Percentiles rank a stretch among this genome's conserved stretches.
These are phyloP conservation scores for Oxyscelio sp. DNA, from an alignment of 2,888 invertebrate species.

Conservation along the genomic window DNA sequence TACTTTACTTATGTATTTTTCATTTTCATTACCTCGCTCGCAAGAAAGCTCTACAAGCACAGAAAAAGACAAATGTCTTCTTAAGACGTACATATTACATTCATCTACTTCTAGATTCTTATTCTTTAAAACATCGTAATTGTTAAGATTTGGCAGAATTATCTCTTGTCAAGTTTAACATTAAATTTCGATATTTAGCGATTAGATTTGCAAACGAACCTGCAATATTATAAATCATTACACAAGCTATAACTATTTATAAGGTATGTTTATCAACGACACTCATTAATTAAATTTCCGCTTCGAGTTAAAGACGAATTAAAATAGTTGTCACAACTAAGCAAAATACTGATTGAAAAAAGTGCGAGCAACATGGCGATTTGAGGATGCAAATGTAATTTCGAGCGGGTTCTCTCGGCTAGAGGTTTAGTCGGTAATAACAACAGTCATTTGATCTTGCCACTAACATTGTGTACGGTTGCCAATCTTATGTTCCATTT, in stretches of 20 bases:
- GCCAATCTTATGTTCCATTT: slow-evolving; percentile 72
- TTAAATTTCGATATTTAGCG: too few relatives aligned
- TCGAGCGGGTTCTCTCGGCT: slow-evolving; percentile 66
- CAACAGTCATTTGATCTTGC: slow-evolving; percentile 73
- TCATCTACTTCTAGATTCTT: slow-evolving; percentile 61
- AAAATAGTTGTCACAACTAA: slow-evolving; percentile 55
- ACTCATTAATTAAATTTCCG: not conserved
- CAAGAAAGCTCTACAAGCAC: slow-evolving; percentile 82
- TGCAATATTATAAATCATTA: slow-evolving; percentile 1
- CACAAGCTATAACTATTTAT: not conserved
- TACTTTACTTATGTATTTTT: slow-evolving; percentile 76
- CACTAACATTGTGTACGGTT: slow-evolving; percentile 73
- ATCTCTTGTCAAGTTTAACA: too few relatives aligned
- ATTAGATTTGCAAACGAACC: not conserved
- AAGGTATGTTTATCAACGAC: not conserved
- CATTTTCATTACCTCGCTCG: slow-evolving; percentile 79
- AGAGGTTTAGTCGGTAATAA: too few relatives aligned
- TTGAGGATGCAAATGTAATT: slow-evolving; percentile 71
- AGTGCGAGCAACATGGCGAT: slow-evolving; percentile 71
- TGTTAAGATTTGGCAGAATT: not conserved
- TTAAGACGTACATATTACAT: slow-evolving; percentile 76
- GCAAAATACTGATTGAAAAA: slow-evolving; percentile 61
- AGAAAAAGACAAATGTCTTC: slow-evolving; percentile 81
- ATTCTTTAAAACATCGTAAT: slow-evolving; percentile 4
- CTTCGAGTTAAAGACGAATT: slow-evolving; percentile 27